Evolutionary conservation across 2,888 invertebrate species (phyloP), one percentile per base, ranked within the genome.

Genomic region (Meloe dianella): DNA sequence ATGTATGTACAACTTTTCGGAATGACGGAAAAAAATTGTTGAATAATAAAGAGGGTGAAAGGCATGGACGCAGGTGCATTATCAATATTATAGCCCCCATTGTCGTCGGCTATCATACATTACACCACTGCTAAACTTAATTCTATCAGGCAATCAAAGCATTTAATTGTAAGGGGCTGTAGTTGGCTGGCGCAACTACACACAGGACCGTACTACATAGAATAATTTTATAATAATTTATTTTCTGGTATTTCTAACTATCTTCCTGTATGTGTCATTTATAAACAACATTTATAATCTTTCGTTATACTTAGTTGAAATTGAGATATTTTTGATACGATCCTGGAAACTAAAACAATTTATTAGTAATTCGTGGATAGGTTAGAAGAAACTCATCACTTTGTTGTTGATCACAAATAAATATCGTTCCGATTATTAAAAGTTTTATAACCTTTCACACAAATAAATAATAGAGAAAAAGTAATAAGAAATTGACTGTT

Each of bases 61-160:
- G 47, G 7, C 7, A 32, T 3, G 3, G 22, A 20, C 47, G 47
- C 54, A 54, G 54, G 54, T 54, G 54, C 54, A 54, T 54, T 54
- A 54, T 24, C 24, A 54, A 54, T 24, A 54, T 24, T 54, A 54
- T 12, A 24, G 24, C 24, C 22, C n/a, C 54, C 22, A 24, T 54
- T 24, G 54, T 54, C 20, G 54, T 54, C 54, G 54, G 20, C 54
- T 22, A 54, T 54, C 54, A 14, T 20, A 54, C 54, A 54, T 24
- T 24, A 54, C 54, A 54, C 54, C 54, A 54, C 24, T 54, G 24
- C 24, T 54, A 24, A 54, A 54, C 54, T 54, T 54, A 54, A 54
- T 54, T 54, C 54, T 54, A 54, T 54, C 54, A 54, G 10, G 12
- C 54, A 54, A 24, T 54, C 24, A 54, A 54, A 54, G 14, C 24